Conservation (phyloP, 2,888 invertebrate species). For the Leptinotarsa haldemani region DNA sequence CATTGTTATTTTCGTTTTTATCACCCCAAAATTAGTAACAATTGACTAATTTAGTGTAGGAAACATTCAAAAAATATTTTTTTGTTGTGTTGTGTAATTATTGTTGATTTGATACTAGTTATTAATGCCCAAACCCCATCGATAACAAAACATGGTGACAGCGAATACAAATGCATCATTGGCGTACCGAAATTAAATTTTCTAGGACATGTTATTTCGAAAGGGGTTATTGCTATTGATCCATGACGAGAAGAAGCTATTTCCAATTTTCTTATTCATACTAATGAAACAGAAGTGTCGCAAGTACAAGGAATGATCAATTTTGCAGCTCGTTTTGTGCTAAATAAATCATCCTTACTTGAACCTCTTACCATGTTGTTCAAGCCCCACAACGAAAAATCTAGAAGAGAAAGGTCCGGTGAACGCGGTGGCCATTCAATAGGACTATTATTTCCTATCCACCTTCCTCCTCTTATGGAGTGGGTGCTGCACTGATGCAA, state of each 20-base stretch:
- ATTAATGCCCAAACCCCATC: too few relatives aligned
- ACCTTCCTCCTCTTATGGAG: constrained; percentile 49
- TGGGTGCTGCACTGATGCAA: constrained; percentile 49
- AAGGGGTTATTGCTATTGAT: not conserved
- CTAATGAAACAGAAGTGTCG: constrained; percentile 37
- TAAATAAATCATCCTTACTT: constrained; percentile 17
- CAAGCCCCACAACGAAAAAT: too few relatives aligned
- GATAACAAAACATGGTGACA: too few relatives aligned
- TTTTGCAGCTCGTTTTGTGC: constrained; percentile 36
- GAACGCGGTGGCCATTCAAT: too few relatives aligned
- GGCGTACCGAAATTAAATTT: not conserved
- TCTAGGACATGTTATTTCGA: not conserved
- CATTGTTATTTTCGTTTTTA: too few relatives aligned
- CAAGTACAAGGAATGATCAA: constrained; percentile 39
- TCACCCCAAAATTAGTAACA: too few relatives aligned
- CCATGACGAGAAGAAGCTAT: constrained; percentile 31
- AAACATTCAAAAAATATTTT: too few relatives aligned
- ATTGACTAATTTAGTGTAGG: too few relatives aligned
- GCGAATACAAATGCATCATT: not conserved
- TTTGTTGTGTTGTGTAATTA: too few relatives aligned
- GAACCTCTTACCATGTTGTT: too few relatives aligned
- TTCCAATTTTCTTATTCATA: constrained; percentile 31
- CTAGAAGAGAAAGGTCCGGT: too few relatives aligned
- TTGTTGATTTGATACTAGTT: too few relatives aligned
- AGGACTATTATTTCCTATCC: constrained; percentile 41